Base-by-base conservation (phyloP, 2,797 vertebrate genomes). In the Eulemur rubriventer region DNA sequence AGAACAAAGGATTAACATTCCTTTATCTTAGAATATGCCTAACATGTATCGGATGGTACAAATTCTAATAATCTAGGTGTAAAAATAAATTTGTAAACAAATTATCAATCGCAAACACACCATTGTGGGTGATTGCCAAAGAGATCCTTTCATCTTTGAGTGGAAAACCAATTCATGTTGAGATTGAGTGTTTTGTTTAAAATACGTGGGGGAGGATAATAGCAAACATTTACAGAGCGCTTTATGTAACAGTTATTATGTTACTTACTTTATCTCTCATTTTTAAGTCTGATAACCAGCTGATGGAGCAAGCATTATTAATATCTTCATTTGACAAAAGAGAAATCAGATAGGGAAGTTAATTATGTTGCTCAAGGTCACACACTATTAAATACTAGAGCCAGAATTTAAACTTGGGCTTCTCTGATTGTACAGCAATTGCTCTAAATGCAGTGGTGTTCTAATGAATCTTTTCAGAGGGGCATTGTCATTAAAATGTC, bases 171-270 rank as follows among this genome's bases (percentile, higher is more conserved):
- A 30, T 63, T 90, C 20, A 10, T 78, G 20, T 41, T 57, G 83
- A 92, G 63, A 63, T 43, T 46, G 41, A 88, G 3, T 17, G 9
- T 93, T 95, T 81, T 88, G 82, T 91, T 86, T 81, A 81, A 75
- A 92, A 88, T 73, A 13, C 9, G 0, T 8, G 11, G 46, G 57
- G 48, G 43, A 43, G 14, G 1, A 38, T 59, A 61, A 65, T 89
- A 79, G 3, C 0, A n/a, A 46, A 28, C 16, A n/a, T 48, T 72
- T 92, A 28, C 11, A 67, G 65, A 94, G 26, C 1, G 7, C 48
- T 83, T 83, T 76, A 48, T 48, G 11, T 70, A 55, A 52, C 10
- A 46, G 79, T 48, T 94, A n/a, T 41, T 63, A 26, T n/a, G 33
- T 57, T 70, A 20, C 16, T 67, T 65, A 57, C 57, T 6, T 67